Conservation (phyloP, 2,888 invertebrate species). For the Xestia rhomboidea region DNA sequence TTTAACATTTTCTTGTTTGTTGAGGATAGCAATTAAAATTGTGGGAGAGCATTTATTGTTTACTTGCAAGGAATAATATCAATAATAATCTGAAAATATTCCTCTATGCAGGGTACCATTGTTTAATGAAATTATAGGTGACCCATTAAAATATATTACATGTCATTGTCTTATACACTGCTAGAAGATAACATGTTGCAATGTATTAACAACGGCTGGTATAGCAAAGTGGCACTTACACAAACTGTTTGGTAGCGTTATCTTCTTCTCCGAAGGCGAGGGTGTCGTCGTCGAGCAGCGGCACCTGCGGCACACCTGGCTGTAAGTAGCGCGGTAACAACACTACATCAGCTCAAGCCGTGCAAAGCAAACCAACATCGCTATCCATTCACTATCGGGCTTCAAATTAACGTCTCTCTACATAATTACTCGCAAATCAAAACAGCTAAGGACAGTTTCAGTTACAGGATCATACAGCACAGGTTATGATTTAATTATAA, state of each 20-base stretch:
- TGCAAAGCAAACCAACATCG: constrained; percentile 80
- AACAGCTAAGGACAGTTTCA: constrained; percentile 59
- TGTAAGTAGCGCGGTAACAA: constrained; percentile 84
- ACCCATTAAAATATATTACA: background rate
- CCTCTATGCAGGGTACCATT: background rate
- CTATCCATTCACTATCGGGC: constrained; percentile 39
- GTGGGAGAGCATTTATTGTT: background rate
- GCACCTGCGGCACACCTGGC: constrained; percentile 93
- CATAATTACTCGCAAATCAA: constrained; percentile 69
- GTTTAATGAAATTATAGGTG: background rate
- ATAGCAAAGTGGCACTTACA: constrained; percentile 77
- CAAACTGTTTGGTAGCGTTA: constrained; percentile 87
- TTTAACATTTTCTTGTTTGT: too few species aligned
- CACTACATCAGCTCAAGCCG: constrained; percentile 88
- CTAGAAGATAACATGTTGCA: background rate
- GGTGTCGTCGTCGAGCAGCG: constrained; percentile 96
- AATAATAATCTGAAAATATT: background rate
- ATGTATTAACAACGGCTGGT: constrained; percentile 16
- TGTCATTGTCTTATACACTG: background rate
- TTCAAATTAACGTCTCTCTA: constrained; percentile 47
- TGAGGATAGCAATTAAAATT: background rate
- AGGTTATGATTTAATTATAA: constrained; percentile 35
- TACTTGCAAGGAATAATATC: background rate
- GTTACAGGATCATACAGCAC: constrained; percentile 21
- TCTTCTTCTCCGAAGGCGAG: constrained; percentile 97